Evolutionary conservation across 1,140 invertebrate species (phyloP), one percentile per base, ranked within the genome.

Genomic region (Drosophila nasuta): DNA sequence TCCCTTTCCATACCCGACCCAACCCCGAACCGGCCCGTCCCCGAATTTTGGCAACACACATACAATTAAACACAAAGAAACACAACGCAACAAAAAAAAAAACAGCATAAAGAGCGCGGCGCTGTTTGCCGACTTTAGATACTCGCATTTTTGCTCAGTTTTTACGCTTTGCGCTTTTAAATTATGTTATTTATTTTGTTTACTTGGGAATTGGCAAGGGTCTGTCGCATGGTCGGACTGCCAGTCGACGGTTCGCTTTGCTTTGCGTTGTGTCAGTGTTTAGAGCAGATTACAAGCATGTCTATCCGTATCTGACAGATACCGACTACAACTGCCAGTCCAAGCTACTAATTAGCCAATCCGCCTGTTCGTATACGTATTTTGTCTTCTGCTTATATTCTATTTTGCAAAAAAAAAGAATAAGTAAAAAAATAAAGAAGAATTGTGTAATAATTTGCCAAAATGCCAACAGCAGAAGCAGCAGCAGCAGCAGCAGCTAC

Each of bases 141-240:
- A 70, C 59, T 65, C 43, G 52, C 35, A 77, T 77, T 87, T 77
- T 78, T 80, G 67, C 75, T 78, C 68, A 75, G 58, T 60, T 72
- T 88, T 76, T 66, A 79, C 72, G 68, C 77, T 77, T 81, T 78
- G 51, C 28, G 28, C 63, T 65, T 73, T 68, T 77, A 72, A 65
- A 71, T 80, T 63, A 63, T 78, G 62, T 67, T 67, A 76, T 80
- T 78, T 82, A 72, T 89, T 85, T 65, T 81, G 77, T 76, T 88
- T 85, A 88, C 85, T 89, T 85, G 71, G 60, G 70, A 57, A 80
- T 65, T 80, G 73, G 73, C 77, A 75, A 89, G 85, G 83, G 75
- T 64, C 75, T 65, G 74, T 65, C 63, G 56, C 43, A 45, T 67
- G 25, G 17, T 70, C 64, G 65, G 65, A 69, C 49, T 10, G 52